Conservation (phyloP, 2,113 vertebrate genomes). For the Chloroceryle aenea region DNA sequence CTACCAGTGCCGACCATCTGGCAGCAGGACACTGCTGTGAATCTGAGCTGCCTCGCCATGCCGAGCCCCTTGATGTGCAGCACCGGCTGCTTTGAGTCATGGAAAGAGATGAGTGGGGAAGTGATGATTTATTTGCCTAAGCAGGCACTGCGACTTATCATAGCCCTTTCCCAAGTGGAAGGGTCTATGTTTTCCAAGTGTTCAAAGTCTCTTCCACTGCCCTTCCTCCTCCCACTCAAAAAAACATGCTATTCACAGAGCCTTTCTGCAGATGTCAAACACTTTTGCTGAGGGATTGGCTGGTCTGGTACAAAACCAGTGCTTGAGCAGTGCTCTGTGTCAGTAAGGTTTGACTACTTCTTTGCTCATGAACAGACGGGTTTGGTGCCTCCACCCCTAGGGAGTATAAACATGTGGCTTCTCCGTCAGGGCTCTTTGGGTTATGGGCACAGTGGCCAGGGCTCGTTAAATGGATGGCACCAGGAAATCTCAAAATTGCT, state of each 20-base stretch:
- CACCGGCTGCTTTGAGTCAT: constrained; percentile 29
- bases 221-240: neutral
- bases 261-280: accelerated
- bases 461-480: neutral
- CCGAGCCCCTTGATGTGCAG: neutral
- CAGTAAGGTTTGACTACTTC: neutral
- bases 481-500: neutral
- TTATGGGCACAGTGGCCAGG: neutral
- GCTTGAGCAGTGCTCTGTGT: neutral
- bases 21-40: neutral
- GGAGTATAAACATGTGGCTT: neutral
- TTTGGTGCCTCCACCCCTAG: neutral
- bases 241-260: neutral
- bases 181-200: neutral
- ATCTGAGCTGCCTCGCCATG: neutral
- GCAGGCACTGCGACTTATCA: neutral
- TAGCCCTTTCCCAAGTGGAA: neutral
- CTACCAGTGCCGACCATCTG: neutral
- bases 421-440: accelerated
- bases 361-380: neutral
- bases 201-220: neutral
- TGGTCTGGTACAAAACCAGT: neutral
- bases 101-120: constrained; percentile 33
- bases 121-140: constrained; percentile 50
- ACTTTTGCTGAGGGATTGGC: neutral